phyloP scores from a whole-genome alignment of 2,888 invertebrate species.

The Lampropteryx suffumata region DNA sequence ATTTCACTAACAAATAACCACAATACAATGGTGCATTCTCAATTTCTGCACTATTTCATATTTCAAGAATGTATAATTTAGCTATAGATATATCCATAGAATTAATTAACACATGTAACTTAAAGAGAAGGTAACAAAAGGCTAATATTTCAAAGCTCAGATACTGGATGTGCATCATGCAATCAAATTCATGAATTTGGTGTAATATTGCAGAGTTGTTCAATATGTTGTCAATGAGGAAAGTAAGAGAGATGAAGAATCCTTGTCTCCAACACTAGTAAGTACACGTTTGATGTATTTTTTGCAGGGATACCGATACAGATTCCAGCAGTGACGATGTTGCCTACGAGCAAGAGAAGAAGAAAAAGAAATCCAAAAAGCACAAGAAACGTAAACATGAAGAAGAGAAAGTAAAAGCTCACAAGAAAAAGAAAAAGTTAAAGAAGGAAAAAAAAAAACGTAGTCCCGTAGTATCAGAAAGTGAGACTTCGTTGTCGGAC shows the following conservation, averaged over 20 bases:
- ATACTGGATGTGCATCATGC: background rate
- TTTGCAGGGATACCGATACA: slow-evolving; percentile 25
- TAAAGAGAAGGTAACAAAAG: slow-evolving; percentile 35
- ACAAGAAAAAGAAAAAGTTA: slow-evolving; percentile 81
- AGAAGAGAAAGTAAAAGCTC: slow-evolving; percentile 68
- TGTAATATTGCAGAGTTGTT: slow-evolving; percentile 55
- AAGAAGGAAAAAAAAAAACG: slow-evolving; percentile 82
- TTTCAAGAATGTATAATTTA: slow-evolving; percentile 38
- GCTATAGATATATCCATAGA: slow-evolving; percentile 48
- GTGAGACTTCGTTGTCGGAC: slow-evolving; percentile 70
- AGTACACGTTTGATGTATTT: slow-evolving; percentile 47
- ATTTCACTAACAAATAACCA: too few relatives aligned
- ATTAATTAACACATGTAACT: slow-evolving; percentile 31
- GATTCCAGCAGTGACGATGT: slow-evolving; percentile 30
- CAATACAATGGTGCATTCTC: too few relatives aligned
- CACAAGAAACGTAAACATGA: slow-evolving; percentile 87
- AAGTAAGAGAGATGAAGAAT: slow-evolving; percentile 33
- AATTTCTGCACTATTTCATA: background rate
- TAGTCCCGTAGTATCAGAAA: slow-evolving; percentile 61
- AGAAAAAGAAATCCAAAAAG: slow-evolving; percentile 81
- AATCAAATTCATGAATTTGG: slow-evolving; percentile 13
- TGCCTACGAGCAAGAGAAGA: slow-evolving; percentile 63
- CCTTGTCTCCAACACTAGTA: slow-evolving; percentile 40
- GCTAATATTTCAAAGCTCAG: background rate
- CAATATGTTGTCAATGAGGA: slow-evolving; percentile 47